Percentiles rank a stretch among this genome's conserved stretches.
Evolutionary conservation across 2,113 vertebrate genomes (phyloP).

Genomic region (Onychostoma macrolepis): DNA sequence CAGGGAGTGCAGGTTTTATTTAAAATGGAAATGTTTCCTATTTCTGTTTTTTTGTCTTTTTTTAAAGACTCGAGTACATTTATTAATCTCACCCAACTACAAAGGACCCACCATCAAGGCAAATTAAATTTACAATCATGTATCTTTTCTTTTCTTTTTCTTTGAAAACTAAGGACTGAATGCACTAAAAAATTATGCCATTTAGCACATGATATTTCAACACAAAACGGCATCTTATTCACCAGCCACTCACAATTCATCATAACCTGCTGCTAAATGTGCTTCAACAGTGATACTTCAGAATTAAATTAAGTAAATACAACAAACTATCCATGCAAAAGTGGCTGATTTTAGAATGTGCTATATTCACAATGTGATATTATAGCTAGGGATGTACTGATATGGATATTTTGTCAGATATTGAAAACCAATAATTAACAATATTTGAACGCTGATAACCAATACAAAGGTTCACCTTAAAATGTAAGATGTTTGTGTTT

Average conservation of each 20-base stretch:
- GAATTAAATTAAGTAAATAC: not conserved
- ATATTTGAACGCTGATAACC: not conserved
- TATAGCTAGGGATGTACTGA: not conserved
- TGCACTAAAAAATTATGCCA: not conserved
- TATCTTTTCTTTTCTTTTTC: not conserved
- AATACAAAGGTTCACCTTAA: not conserved
- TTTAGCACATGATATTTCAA: not conserved
- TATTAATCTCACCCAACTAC: not conserved
- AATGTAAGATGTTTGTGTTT: not conserved
- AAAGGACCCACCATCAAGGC: not conserved
- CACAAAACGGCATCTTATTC: not conserved
- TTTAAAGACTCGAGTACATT: not conserved
- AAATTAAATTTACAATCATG: slow-evolving; percentile 5
- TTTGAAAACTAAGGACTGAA: not conserved
- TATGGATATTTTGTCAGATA: not conserved
- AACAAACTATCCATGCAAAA: not conserved
- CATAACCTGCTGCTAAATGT: not conserved
- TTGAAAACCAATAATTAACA: not conserved
- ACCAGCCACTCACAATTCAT: not conserved
- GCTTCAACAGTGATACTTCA: not conserved
- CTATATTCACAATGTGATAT: not conserved
- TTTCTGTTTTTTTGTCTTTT: slow-evolving; percentile 2
- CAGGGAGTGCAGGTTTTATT: slow-evolving; percentile 66
- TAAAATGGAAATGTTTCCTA: slow-evolving; percentile 49
- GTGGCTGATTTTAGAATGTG: not conserved